Evolutionary conservation across 2,888 invertebrate genomes (phyloP), one percentile per base, ranked within the genome.

Genomic region (Pimpla rufipes): DNA sequence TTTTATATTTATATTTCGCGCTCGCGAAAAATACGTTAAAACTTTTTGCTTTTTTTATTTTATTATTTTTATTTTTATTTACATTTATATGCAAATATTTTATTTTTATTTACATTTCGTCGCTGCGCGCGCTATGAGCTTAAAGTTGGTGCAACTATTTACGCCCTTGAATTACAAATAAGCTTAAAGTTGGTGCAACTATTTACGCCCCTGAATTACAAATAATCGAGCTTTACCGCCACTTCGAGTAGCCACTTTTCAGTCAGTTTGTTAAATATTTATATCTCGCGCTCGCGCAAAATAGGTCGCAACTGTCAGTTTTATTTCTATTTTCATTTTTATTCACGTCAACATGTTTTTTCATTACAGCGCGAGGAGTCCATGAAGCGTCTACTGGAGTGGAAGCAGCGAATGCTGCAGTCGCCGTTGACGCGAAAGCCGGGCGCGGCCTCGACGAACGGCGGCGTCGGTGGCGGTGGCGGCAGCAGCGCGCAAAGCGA

Each of bases 361-460:
- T n/a, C n/a, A 66, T 42, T 93, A 70, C 93, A 97, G 97, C 95
- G 97, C 37, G 98, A 98, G 94, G 98, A 98, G 93, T 98, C 98
- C 10, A 98, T 98, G 97, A 98, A 97, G 93, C 95, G 98, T 29
- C 93, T 98, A 80, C 94, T 98, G 66, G 98, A 98, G 93, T 98
- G 98, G 98, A 98, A 98, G 93, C 98, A 98, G 93, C 95, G 98
- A 88, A 98, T 98, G 98, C 94, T 98, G 88, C 98, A 98, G 93
- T 97, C 97, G 13, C 98, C 98, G 7, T 93, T 98, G 87, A 97
- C 97, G 21, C 95, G 97, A 85, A 98, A 97, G 93, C 95, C 96
- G 81, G 94, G 95, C 21, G 95, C 95, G 59, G 95, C 95, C 29
- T 94, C 95, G 0, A 94, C 91, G 2, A 91, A 90, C 68, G 90